These are phyloP conservation scores for Enteromius paludinosus DNA, from an alignment of 2,797 vertebrate species.

Conservation along the genomic window DNA sequence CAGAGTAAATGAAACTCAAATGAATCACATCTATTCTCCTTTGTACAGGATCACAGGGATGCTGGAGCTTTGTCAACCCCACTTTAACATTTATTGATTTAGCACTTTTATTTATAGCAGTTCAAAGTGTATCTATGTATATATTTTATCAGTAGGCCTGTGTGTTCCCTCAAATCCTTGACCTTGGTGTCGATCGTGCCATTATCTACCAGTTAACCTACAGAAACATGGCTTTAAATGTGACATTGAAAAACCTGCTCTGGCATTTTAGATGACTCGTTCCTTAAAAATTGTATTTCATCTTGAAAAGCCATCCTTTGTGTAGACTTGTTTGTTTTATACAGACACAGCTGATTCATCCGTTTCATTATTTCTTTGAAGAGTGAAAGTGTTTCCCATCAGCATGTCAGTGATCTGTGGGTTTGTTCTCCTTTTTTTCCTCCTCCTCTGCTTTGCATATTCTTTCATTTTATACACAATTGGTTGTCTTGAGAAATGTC, in stretches of 20 bases:
- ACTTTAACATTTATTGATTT: not conserved
- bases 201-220: not conserved
- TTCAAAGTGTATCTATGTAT: not conserved
- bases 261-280: not conserved
- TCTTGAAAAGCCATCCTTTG: not conserved
- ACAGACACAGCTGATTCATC: not conserved
- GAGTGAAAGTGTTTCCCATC: not conserved
- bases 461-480: not conserved
- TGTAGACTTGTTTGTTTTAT: not conserved
- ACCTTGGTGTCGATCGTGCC: not conserved
- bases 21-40: not conserved
- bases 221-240: not conserved
- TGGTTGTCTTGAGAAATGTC: not conserved
- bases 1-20: not conserved
- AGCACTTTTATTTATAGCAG: not conserved
- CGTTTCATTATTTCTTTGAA: conserved; percentile 1
- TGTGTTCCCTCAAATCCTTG: not conserved
- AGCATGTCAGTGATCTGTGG: not conserved
- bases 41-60: not conserved
- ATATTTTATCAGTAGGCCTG: not conserved
- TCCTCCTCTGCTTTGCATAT: not conserved
- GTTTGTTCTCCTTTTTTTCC: not conserved
- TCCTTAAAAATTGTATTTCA: not conserved
- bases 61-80: not conserved
- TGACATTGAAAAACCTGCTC: not conserved